Evolutionary conservation across 2,797 vertebrate species (phyloP).

Genomic region (Neolamprologus multifasciatus): DNA sequence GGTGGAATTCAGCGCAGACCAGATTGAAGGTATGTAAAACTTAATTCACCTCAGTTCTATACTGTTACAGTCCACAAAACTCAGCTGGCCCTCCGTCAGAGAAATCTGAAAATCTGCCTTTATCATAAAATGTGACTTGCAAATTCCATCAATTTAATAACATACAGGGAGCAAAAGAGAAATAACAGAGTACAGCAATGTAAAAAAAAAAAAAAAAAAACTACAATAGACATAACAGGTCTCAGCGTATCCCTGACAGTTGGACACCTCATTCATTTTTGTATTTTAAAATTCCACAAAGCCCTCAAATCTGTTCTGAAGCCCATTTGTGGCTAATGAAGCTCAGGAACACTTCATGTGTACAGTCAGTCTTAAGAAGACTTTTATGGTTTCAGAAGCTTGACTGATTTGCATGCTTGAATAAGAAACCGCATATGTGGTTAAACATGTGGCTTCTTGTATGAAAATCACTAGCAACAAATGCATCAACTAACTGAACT

Average conservation of each 20-base stretch:
- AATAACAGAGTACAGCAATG: background rate
- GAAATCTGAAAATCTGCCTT: background rate
- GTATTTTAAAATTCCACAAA: background rate
- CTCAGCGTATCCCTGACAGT: background rate
- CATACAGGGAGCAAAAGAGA: background rate
- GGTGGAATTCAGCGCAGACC: conserved; percentile 74
- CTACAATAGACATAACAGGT: background rate
- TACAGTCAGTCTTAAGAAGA: background rate
- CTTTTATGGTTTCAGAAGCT: background rate
- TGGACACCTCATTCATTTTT: background rate
- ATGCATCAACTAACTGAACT: background rate
- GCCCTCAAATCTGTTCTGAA: background rate
- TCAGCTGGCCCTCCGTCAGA: background rate
- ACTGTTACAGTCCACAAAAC: background rate
- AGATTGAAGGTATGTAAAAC: conserved; percentile 72
- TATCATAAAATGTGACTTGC: background rate
- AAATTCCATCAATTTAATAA: background rate
- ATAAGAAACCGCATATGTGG: background rate
- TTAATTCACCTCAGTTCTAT: background rate
- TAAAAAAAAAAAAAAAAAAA: background rate
- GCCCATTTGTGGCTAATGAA: background rate
- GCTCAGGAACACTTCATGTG: background rate
- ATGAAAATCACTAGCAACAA: background rate
- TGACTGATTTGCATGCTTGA: background rate
- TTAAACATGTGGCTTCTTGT: background rate